A percentile compares a stretch with the other conserved stretches of the same genome.
These are phyloP conservation scores for Aleiodes leptofemur DNA, from an alignment of 2,888 invertebrate genomes.

Conservation along the genomic window DNA sequence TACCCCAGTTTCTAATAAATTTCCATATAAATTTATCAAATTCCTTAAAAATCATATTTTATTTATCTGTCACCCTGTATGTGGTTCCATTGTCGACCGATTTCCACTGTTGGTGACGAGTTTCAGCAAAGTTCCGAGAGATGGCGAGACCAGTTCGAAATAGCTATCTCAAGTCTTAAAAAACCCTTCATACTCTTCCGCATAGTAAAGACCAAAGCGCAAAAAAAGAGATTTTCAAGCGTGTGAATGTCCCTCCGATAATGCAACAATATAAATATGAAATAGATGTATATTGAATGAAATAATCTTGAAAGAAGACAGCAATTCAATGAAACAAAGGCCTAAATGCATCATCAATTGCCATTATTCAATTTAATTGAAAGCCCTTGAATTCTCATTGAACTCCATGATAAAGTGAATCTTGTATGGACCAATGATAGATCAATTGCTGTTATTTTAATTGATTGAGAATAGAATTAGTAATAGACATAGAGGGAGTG, in stretches of 20 bases:
- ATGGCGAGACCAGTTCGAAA: conserved; percentile 49
- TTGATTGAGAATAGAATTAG: conserved; percentile 4
- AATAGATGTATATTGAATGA: background rate
- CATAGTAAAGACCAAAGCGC: background rate
- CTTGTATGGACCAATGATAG: background rate
- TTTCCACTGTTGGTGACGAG: conserved; percentile 42
- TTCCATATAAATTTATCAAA: too few species aligned
- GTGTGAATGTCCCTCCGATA: background rate
- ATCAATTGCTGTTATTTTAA: conserved; percentile 8
- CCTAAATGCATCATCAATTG: conserved; percentile 17
- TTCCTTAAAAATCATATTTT: too few species aligned
- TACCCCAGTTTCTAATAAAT: too few species aligned
- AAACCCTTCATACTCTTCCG: background rate
- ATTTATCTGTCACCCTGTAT: conserved; percentile 48
- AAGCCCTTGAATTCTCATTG: conserved; percentile 22
- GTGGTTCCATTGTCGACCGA: conserved; percentile 49
- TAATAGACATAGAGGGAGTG: background rate
- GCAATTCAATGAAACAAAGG: conserved; percentile 3
- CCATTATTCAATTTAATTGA: conserved; percentile 4
- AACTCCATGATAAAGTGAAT: conserved; percentile 1
- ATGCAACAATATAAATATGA: conserved; percentile 2
- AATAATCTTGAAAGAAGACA: background rate
- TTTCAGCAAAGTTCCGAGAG: conserved; percentile 46
- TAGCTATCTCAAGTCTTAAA: background rate
- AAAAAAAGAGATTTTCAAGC: background rate